These are phyloP conservation scores for Epiblema foenella DNA, from an alignment of 2,888 invertebrate genomes.

Conservation along the genomic window DNA sequence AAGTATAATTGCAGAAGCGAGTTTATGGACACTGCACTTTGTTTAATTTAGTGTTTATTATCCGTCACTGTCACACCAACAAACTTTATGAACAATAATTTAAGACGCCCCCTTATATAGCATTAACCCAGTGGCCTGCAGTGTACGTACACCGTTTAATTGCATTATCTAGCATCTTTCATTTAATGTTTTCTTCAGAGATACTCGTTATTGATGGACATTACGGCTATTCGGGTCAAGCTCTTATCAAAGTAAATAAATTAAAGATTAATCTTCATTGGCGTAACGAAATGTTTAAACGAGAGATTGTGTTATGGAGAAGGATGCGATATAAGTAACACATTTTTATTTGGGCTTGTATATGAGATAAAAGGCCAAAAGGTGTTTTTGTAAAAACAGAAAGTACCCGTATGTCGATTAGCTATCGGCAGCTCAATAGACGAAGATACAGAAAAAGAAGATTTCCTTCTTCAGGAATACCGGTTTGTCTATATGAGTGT, in stretches of 20 bases:
- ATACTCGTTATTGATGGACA: constrained; percentile 48
- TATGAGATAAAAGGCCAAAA: neutral
- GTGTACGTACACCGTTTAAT: constrained; percentile 47
- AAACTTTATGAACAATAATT: no score
- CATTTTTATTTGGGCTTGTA: constrained; percentile 1
- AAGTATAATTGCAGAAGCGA: no score
- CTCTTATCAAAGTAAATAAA: constrained; percentile 40
- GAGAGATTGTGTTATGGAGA: constrained; percentile 22
- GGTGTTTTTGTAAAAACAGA: neutral
- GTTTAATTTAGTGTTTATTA: no score
- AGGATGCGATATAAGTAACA: constrained; percentile 12
- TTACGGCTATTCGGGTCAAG: constrained; percentile 32
- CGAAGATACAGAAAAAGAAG: neutral
- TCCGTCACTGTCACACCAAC: no score
- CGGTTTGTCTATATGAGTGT: no score
- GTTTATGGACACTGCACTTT: no score
- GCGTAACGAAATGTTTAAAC: constrained; percentile 11
- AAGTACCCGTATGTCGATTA: neutral
- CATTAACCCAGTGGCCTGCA: neutral
- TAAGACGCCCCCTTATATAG: neutral
- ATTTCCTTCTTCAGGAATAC: neutral
- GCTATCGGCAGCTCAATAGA: neutral
- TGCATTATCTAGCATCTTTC: constrained; percentile 54
- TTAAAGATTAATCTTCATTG: constrained; percentile 42
- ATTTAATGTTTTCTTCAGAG: constrained; percentile 58